Evolutionary conservation across 2,888 invertebrate species (phyloP), one percentile per base, ranked within the genome.

Genomic region (Cybosia mesomella): DNA sequence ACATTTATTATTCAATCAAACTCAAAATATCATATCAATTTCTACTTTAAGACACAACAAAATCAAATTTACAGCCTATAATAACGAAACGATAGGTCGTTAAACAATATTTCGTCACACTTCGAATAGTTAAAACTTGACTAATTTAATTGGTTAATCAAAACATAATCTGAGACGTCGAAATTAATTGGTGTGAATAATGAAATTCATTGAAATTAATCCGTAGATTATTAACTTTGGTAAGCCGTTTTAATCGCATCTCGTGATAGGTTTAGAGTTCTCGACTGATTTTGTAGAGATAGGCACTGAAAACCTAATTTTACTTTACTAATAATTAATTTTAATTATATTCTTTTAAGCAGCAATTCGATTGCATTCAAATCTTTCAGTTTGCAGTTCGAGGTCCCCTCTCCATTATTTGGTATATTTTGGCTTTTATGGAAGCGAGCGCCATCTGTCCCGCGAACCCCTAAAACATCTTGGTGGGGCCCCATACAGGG

Each of bases 141-240:
- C 64, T 68, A 81, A 82, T 80, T 79, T 67, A 75, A 82, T 83
- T 80, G 80, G 81, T 82, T 76, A 83, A 79, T 82, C 74, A 79
- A 75, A 69, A 76, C 72, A 75, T 81, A 81, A 84, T 83, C 81
- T 75, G 24, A 75, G 66, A 71, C 77, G 72, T 79, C 76, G 73
- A 83, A 84, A 83, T 85, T 81, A 81, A 83, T 84, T 77, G 78
- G 70, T 72, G 72, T 67, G 76, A 79, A 79, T 83, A 84, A 83
- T 80, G 74, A 81, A 83, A 81, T 82, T 85, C 74, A 83, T 83
- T 77, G 67, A 77, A 80, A 81, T 75, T 81, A 82, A 84, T 84
- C 81, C 76, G 67, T 60, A 73, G 58, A 75, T 69, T 76, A 79
- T 81, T 74, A 77, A 81, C 72, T 79, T 73, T 68, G 64, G 57